Base-by-base conservation (phyloP, 2,888 invertebrate genomes). In the Lydus trimaculatus region DNA sequence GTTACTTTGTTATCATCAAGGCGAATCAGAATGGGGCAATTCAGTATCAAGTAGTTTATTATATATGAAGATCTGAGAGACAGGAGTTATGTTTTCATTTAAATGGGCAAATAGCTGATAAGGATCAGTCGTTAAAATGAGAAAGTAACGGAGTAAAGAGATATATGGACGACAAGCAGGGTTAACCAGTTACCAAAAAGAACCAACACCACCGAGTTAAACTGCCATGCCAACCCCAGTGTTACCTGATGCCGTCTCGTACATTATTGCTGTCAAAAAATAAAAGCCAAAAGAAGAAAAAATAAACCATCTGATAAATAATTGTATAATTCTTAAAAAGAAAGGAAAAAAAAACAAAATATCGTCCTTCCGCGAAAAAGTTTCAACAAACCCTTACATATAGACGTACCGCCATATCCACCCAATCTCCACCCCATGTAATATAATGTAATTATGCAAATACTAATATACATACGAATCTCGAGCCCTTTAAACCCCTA, bases 51-150 rank as follows among this genome's bases (percentile, higher is more conserved):
- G 70, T 73, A 65, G 71, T 71, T 73, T 69, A 67, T 71, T 71
- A 67, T 72, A 72, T 72, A 73, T 67, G 67, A 68, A 70, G 72
- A 73, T 66, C 71, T 73, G 70, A 75, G 75, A 72, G 72, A 75
- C 73, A 70, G 69, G 70, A 75, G 72, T 71, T 75, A 75, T 75
- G 75, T 73, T 73, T 75, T 72, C 72, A 79, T 80, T 79, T 79
- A 79, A 79, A 80, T 78, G 80, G 73, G 75, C 77, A 80, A 80
- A 81, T 79, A 76, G 72, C 67, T 71, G 81, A 81, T 81, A 80
- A 79, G 70, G 64, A 81, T 81, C 81, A 73, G 80, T 77, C 80
- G 80, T 81, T 81, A 80, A 80, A 79, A 80, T 78, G 78, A 80
- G 78, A 81, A 78, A 71, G 72, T 72, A 71, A 71, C 71, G 67